Percentiles rank a stretch among this genome's conserved stretches.
Conservation (phyloP, 2,888 invertebrate species). For the Didymodactylos carnosus region DNA sequence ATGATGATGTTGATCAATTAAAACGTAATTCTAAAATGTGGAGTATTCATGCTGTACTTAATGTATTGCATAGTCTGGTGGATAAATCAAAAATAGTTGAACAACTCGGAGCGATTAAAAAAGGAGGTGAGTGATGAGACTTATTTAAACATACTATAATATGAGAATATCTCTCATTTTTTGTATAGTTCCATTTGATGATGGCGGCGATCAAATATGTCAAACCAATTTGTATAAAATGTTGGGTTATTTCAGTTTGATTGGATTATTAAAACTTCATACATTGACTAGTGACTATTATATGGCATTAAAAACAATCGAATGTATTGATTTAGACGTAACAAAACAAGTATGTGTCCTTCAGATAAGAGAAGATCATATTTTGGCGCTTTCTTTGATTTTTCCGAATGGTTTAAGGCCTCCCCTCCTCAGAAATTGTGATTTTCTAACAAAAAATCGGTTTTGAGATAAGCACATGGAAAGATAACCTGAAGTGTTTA, state of each 20-base stretch:
- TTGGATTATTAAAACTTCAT: slow-evolving; percentile 79
- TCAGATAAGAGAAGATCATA: no score
- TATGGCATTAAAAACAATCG: slow-evolving; percentile 77
- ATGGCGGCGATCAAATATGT: slow-evolving; percentile 46
- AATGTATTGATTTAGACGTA: slow-evolving; percentile 57
- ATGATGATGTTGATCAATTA: neutral
- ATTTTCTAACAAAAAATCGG: neutral
- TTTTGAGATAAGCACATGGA: neutral
- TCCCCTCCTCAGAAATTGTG: no score
- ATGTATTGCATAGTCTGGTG: slow-evolving; percentile 86
- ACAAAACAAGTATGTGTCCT: neutral
- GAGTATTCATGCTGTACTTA: slow-evolving; percentile 91
- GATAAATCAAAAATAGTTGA: slow-evolving; percentile 94
- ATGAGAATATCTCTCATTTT: neutral
- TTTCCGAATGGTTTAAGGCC: no score
- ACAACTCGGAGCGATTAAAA: slow-evolving; percentile 62
- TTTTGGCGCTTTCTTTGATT: neutral
- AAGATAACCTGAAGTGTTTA: neutral
- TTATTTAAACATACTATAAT: neutral
- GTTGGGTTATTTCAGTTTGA: slow-evolving; percentile 92
- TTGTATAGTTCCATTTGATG: neutral
- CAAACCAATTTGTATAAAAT: slow-evolving; percentile 89
- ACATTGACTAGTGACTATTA: slow-evolving; percentile 93
- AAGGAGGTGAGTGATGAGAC: slow-evolving; percentile 19
- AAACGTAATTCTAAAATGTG: slow-evolving; percentile 42